Evolutionary conservation across 2,888 invertebrate genomes (phyloP).

Genomic region (Eupithecia vulgata): DNA sequence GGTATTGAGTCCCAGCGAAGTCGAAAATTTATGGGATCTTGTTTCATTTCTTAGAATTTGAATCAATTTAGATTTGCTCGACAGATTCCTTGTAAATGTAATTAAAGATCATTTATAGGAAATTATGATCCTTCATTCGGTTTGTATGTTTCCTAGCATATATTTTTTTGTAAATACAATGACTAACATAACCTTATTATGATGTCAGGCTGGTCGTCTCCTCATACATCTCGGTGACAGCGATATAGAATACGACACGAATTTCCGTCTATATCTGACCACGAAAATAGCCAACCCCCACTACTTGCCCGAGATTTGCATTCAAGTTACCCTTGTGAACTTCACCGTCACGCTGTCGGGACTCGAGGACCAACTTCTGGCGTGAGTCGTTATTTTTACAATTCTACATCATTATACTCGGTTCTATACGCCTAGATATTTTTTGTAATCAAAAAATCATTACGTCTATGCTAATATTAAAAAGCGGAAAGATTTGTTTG

Average conservation of each 20-base stretch:
- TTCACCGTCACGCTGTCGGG: constrained; percentile 96
- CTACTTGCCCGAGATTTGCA: constrained; percentile 96
- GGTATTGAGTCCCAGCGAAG: too few species aligned
- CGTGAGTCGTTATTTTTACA: constrained; percentile 83
- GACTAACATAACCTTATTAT: not conserved
- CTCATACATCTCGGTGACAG: constrained; percentile 94
- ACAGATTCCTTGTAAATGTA: not conserved
- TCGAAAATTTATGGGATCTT: too few species aligned
- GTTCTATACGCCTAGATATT: not conserved
- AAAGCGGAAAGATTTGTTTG: too few species aligned
- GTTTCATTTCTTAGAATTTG: too few species aligned
- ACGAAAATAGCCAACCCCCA: constrained; percentile 97
- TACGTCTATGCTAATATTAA: too few species aligned
- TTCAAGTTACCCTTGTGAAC: constrained; percentile 96
- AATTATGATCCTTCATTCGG: not conserved
- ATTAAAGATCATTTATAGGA: not conserved
- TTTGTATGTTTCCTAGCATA: too few species aligned
- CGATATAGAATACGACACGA: constrained; percentile 93
- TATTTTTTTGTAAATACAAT: not conserved
- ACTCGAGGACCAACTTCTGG: constrained; percentile 95
- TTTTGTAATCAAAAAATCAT: too few species aligned
- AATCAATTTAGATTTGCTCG: not conserved
- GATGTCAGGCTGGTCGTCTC: constrained; percentile 87
- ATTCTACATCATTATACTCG: not conserved
- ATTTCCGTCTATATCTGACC: constrained; percentile 95